Conservation (phyloP, 1,140 invertebrate species). For the Diorhabda elongata region DNA sequence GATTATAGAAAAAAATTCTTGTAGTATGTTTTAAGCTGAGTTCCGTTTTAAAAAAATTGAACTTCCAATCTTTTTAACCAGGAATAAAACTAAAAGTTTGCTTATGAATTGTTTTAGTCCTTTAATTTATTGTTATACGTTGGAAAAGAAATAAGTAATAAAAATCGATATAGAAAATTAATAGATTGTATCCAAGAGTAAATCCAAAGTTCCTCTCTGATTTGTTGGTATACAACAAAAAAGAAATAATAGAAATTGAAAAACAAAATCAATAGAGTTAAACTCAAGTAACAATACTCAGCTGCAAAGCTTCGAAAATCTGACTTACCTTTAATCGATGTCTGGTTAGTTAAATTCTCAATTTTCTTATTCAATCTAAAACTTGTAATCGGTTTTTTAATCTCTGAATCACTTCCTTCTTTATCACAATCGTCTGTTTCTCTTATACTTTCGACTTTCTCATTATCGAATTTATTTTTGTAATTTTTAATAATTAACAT, state of each 20-base stretch:
- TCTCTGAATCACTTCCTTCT: neutral
- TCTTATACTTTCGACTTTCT: neutral
- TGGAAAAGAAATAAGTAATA: no score
- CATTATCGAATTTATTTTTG: neutral
- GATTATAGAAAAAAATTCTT: no score
- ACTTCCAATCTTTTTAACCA: no score
- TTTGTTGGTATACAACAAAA: neutral
- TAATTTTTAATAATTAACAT: slow-evolving; percentile 10
- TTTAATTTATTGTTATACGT: no score
- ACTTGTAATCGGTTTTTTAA: slow-evolving; percentile 10
- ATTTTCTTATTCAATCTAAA: slow-evolving; percentile 32
- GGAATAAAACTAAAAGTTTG: no score
- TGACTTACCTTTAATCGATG: slow-evolving; percentile 19
- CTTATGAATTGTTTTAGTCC: no score
- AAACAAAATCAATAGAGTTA: slow-evolving; percentile 4
- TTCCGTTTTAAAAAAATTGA: no score
- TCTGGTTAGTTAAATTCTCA: slow-evolving; percentile 24
- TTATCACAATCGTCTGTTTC: neutral
- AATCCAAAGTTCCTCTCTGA: neutral
- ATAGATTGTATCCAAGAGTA: no score
- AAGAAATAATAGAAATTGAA: neutral
- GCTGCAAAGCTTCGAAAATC: neutral
- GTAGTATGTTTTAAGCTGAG: no score
- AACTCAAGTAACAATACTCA: no score
- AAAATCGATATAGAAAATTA: no score